Evolutionary conservation across 2,888 invertebrate genomes (phyloP).

Genomic region (Stratiomys singularior): DNA sequence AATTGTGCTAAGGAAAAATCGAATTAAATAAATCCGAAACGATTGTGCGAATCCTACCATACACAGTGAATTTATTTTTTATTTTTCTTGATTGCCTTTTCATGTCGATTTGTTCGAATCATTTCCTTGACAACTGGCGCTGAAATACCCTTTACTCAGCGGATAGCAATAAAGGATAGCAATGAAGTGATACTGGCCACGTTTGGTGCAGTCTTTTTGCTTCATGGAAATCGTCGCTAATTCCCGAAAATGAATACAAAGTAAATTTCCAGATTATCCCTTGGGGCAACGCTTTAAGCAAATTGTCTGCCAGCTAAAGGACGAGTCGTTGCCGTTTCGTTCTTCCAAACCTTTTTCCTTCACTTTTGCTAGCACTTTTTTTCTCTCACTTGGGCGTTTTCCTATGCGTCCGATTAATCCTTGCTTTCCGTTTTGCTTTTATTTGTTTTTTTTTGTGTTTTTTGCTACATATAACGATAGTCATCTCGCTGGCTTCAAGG

Average conservation of each 20-base stretch:
- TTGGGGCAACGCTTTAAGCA: constrained; percentile 11
- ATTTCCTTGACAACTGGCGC: too few species aligned
- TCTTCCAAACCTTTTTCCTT: too few species aligned
- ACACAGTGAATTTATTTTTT: too few species aligned
- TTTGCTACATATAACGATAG: not conserved
- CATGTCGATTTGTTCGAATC: too few species aligned
- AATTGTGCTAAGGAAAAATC: too few species aligned
- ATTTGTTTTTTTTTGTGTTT: too few species aligned
- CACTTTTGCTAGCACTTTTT: not conserved
- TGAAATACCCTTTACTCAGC: not conserved
- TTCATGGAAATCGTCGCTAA: constrained; percentile 18
- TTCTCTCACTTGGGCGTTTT: not conserved
- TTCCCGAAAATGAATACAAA: constrained; percentile 25
- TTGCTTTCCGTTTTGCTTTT: not conserved
- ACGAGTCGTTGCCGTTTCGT: too few species aligned
- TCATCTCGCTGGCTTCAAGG: not conserved
- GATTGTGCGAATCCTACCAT: not conserved
- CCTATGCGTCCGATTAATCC: not conserved
- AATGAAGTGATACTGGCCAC: not conserved
- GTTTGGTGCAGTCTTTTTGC: not conserved
- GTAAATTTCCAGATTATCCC: constrained; percentile 27
- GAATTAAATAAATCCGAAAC: too few species aligned
- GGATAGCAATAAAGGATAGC: not conserved
- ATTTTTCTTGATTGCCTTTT: too few species aligned
- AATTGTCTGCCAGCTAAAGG: not conserved